phyloP scores from a whole-genome alignment of 2,797 vertebrate genomes.

The Lutjanus campechanus region DNA sequence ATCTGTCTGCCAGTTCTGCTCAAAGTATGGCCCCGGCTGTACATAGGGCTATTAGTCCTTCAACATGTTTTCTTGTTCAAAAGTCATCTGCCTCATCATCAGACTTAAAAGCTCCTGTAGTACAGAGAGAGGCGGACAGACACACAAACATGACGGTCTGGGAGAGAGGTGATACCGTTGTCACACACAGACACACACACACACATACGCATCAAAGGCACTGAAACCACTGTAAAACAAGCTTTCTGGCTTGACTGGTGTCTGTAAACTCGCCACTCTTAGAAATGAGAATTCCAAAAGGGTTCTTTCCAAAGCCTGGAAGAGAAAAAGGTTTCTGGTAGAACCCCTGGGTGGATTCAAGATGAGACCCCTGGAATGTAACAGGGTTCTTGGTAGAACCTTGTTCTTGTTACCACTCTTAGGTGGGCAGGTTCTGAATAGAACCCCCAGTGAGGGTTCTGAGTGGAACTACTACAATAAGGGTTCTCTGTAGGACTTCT shows the following conservation, averaged over 20 bases:
- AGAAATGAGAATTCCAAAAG: no score
- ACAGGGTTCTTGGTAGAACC: no score
- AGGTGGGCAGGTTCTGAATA: no score
- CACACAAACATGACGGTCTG: conserved; percentile 6
- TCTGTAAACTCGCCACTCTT: conserved; percentile 4
- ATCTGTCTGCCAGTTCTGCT: conserved; percentile 15
- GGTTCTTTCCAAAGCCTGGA: no score
- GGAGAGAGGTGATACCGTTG: conserved; percentile 2
- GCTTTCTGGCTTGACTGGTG: conserved; percentile 29
- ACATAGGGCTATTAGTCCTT: conserved; percentile 50
- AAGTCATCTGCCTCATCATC: conserved; percentile 42
- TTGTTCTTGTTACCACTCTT: no score
- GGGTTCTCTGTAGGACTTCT: no score
- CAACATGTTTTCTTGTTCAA: conserved; percentile 39
- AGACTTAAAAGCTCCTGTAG: conserved; percentile 32
- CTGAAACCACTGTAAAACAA: conserved; percentile 20
- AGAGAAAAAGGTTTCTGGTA: no score
- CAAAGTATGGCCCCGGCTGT: conserved; percentile 28
- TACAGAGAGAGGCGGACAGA: conserved; percentile 10
- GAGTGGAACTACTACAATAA: no score
- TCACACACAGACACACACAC: not conserved
- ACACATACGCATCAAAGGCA: conserved; percentile 28
- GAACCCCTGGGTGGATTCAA: no score
- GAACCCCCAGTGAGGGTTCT: no score
- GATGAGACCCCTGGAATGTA: no score